Conservation (phyloP, 1,140 invertebrate genomes). For the Drosophila willistoni region DNA sequence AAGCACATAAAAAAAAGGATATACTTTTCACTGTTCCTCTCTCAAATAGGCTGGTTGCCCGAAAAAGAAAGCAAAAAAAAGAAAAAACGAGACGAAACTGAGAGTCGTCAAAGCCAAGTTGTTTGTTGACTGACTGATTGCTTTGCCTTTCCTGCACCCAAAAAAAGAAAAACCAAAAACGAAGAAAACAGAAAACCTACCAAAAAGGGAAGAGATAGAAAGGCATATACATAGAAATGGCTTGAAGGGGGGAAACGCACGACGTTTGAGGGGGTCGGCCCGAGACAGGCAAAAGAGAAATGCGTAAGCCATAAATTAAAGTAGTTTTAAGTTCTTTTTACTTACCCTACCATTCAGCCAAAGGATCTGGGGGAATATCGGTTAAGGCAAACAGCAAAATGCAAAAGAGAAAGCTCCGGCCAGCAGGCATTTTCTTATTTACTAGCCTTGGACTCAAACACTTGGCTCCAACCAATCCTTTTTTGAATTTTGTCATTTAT, state of each 20-base stretch:
- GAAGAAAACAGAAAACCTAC: slow-evolving; percentile 22
- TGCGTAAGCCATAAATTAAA: slow-evolving; percentile 79
- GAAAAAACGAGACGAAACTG: slow-evolving; percentile 35
- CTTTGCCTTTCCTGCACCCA: slow-evolving; percentile 52
- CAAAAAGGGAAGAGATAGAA: slow-evolving; percentile 7
- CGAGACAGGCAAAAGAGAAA: slow-evolving; percentile 51
- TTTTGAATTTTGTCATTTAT: too few species aligned
- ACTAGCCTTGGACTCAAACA: too few species aligned
- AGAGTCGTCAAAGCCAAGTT: slow-evolving; percentile 50
- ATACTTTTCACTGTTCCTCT: background rate
- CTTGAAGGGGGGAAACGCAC: background rate
- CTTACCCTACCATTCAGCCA: background rate
- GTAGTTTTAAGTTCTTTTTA: slow-evolving; percentile 65
- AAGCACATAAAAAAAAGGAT: too few species aligned
- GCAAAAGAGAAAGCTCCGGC: too few species aligned
- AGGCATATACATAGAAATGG: slow-evolving; percentile 3
- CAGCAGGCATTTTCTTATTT: too few species aligned
- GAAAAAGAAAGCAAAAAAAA: background rate
- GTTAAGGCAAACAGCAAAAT: background rate
- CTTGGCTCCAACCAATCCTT: too few species aligned
- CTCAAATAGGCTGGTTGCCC: slow-evolving; percentile 13
- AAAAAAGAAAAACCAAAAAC: slow-evolving; percentile 17
- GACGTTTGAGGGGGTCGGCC: too few species aligned
- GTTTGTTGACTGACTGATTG: slow-evolving; percentile 74
- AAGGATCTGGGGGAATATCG: background rate